Percentiles rank a stretch among this genome's conserved stretches.
These are phyloP conservation scores for Peromyscus maniculatus DNA, from an alignment of 2,113 vertebrate species.

Conservation along the genomic window DNA sequence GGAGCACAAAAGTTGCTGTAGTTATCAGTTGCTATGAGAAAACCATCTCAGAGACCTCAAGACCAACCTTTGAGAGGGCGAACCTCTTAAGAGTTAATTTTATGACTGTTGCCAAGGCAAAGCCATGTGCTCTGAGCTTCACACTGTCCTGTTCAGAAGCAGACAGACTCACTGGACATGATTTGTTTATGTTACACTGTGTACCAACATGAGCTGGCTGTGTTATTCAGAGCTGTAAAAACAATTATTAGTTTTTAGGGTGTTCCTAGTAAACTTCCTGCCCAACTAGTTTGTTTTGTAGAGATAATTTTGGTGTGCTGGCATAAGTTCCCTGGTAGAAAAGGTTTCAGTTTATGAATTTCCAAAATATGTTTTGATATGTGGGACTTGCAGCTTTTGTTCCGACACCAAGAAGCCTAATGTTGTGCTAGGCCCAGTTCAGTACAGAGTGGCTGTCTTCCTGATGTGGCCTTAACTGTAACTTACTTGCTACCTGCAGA, in stretches of 20 bases:
- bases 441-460: constrained; percentile 42
- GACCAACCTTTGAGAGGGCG: neutral
- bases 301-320: constrained; percentile 70
- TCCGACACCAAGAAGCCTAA: constrained; percentile 61
- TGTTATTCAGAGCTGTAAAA: constrained; percentile 65
- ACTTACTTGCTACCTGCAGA: neutral
- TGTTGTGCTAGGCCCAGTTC: constrained; percentile 49
- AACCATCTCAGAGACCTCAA: neutral
- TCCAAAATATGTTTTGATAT: constrained; percentile 67
- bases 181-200: constrained; percentile 54
- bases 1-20: neutral
- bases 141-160: neutral
- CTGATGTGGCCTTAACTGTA: neutral
- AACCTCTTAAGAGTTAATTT: neutral
- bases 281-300: constrained; percentile 54
- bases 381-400: constrained; percentile 58
- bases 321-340: constrained; percentile 67
- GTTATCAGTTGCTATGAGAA: neutral
- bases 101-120: neutral
- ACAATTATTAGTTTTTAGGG: constrained; percentile 75
- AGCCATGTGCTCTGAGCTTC: neutral
- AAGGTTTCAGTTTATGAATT: constrained; percentile 74
- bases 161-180: neutral
- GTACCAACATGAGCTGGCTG: constrained; percentile 40
- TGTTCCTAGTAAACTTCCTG: constrained; percentile 83